Percentiles rank a stretch among this genome's conserved stretches.
Evolutionary conservation across 2,797 vertebrate species (phyloP).

Genomic region (Bradypodion pumilum): DNA sequence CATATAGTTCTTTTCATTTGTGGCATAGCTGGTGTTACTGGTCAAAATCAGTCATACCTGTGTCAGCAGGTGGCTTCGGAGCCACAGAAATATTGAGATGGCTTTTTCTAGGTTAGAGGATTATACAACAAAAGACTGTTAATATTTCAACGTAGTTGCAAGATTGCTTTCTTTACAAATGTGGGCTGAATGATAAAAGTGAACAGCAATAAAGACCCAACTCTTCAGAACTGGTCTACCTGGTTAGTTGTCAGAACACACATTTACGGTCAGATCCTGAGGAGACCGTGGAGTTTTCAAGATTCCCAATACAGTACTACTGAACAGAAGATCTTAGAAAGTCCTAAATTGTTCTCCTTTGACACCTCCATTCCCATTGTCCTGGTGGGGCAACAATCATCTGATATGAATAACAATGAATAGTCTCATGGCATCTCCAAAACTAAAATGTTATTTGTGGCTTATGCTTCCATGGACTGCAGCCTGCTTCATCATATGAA

Average conservation of each 20-base stretch:
- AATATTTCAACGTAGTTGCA: not conserved
- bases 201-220: not conserved
- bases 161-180: not conserved
- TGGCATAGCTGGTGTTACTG: fast-evolving
- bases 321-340: not conserved
- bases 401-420: not conserved
- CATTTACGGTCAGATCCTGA: not conserved
- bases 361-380: not conserved
- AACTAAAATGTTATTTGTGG: no score
- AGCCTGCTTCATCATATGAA: not conserved
- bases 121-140: not conserved
- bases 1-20: conserved; percentile 47
- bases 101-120: not conserved
- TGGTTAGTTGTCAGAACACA: not conserved
- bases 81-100: not conserved
- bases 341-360: no score
- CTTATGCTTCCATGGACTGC: no score
- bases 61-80: conserved; percentile 27
- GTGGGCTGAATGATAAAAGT: not conserved
- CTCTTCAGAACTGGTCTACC: not conserved
- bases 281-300: not conserved
- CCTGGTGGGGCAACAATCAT: not conserved
- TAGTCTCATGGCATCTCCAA: no score
- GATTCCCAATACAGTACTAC: not conserved
- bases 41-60: not conserved